These are phyloP conservation scores for Brachycybe producta DNA, from an alignment of 2,888 invertebrate genomes.

Conservation along the genomic window DNA sequence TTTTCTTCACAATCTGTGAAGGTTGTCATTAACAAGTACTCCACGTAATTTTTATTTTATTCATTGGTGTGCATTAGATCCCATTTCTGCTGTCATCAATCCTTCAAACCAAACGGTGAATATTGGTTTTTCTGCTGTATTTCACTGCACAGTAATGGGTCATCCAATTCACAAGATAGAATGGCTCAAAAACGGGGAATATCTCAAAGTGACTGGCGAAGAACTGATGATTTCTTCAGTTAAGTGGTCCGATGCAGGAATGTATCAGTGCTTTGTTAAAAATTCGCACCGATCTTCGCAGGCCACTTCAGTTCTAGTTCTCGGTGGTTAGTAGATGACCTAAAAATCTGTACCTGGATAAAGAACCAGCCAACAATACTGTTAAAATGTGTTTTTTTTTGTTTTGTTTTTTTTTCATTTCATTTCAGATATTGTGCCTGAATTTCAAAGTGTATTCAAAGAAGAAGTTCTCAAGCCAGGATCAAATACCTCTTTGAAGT, in stretches of 20 bases:
- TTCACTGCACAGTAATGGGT: conserved; percentile 46
- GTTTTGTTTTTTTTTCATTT: not conserved
- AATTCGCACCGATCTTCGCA: conserved; percentile 47
- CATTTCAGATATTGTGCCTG: conserved; percentile 18
- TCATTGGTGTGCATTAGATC: too few relatives aligned
- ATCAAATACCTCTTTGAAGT: conserved; percentile 73
- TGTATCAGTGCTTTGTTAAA: conserved; percentile 46
- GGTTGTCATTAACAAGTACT: not conserved
- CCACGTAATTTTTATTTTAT: conserved; percentile 15
- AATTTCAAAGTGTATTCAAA: conserved; percentile 53
- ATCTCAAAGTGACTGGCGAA: conserved; percentile 25
- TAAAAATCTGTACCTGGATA: not conserved
- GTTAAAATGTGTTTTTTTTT: not conserved
- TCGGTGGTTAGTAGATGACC: conserved; percentile 36
- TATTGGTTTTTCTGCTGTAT: conserved; percentile 58
- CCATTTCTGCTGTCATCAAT: conserved; percentile 72
- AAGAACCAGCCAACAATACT: not conserved
- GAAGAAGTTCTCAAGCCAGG: conserved; percentile 83
- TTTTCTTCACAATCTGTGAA: too few relatives aligned
- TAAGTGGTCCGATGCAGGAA: conserved; percentile 17
- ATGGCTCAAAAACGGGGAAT: conserved; percentile 26
- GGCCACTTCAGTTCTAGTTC: conserved; percentile 36
- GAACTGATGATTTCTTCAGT: conserved; percentile 7
- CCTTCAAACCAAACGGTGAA: conserved; percentile 70
- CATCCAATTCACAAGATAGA: conserved; percentile 30